Evolutionary conservation across 1,140 invertebrate species (phyloP), one percentile per base, ranked within the genome.

Genomic region (Patella vulgata): DNA sequence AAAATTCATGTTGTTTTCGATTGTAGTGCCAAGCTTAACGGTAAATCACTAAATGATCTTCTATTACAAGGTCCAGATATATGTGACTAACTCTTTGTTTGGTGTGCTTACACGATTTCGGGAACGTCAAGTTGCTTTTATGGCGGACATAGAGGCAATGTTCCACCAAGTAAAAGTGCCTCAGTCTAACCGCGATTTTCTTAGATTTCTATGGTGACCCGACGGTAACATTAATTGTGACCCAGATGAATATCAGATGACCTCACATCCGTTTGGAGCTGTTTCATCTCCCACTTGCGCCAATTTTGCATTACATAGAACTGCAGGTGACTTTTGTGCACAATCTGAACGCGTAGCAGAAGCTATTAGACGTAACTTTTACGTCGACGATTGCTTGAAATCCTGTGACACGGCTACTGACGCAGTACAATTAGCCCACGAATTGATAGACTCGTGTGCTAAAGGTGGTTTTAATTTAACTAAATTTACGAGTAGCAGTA

Each of bases 121-220:
- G 25, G 19, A 63, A 33, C 19, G 30, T 42, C 52, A 17, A 6
- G 28, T 55, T 12, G 44, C 60, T 5, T 25, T 63, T 42, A 63
- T 44, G 28, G 39, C 52, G 12, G 52, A 55, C 42, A n/a, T n/a
- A n/a, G n/a, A n/a, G n/a, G n/a, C n/a, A n/a, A n/a, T n/a, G n/a
- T n/a, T n/a, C n/a, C n/a, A 56, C n/a, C n/a, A n/a, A 33, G 55
- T 17, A 52, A 63, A 31, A 25, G 39, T 25, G 51, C 52, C 54
- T 57, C 52, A 28, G 39, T 46, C 25, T 12, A 44, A 36, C 30
- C 23, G 59, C 27, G 44, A 67, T 14, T 62, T n/a, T 39, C 31
- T 67, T 8, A 31, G 55, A 5, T 62, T 68, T 50, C 31, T 68
- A 1, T 64, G 62, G 60, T 60, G 56, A 58, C 33, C 55, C 2